Evolutionary conservation across 2,113 vertebrate genomes (phyloP).

Genomic region (Chionodraco myersi): DNA sequence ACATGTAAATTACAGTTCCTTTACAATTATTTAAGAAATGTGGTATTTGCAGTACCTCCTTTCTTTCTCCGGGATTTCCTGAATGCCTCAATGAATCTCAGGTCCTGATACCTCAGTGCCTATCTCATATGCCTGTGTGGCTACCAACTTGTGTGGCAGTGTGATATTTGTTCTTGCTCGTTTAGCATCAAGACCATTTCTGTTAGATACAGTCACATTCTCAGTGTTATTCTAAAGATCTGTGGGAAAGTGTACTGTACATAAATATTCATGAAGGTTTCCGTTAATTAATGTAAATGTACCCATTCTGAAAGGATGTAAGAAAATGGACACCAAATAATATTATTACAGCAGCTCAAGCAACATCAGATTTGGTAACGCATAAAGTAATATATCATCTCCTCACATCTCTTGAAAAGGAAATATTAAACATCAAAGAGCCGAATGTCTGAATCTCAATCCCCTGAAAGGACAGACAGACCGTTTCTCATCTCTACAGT

Average conservation of each 20-base stretch:
- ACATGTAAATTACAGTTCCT: too few species aligned
- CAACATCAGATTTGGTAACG: slow-evolving; percentile 1
- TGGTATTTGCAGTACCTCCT: too few species aligned
- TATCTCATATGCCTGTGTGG: neutral
- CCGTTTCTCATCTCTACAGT: neutral
- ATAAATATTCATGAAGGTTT: slow-evolving; percentile 21
- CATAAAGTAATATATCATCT: neutral
- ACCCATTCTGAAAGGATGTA: neutral
- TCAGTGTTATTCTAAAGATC: neutral
- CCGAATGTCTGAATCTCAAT: neutral
- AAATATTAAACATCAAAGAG: neutral
- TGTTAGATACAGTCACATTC: neutral
- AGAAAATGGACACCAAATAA: neutral
- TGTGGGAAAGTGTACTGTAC: neutral
- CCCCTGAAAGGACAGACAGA: neutral
- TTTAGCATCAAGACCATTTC: neutral
- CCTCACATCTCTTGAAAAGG: neutral
- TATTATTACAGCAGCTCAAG: neutral
- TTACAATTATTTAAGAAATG: too few species aligned
- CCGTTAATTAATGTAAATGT: slow-evolving; percentile 7
- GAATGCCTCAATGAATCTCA: too few species aligned
- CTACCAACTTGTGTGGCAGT: neutral
- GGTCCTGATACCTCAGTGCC: too few species aligned
- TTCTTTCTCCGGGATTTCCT: too few species aligned
- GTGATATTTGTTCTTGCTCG: neutral